These are phyloP conservation scores for Tamandua tetradactyla DNA, from an alignment of 2,797 vertebrate genomes.

Conservation along the genomic window DNA sequence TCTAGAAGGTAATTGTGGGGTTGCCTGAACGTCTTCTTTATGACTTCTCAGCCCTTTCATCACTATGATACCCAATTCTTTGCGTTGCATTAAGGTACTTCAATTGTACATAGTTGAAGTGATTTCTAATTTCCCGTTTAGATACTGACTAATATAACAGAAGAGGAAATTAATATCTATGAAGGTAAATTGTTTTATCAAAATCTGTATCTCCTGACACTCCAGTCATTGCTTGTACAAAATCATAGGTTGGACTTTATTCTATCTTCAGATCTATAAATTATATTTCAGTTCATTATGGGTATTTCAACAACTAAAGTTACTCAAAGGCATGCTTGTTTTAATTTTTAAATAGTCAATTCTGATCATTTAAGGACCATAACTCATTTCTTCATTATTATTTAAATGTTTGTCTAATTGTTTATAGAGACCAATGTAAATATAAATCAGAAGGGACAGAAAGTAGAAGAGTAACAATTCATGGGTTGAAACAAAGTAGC, in stretches of 20 bases:
- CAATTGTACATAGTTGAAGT: not conserved
- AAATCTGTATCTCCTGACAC: not conserved
- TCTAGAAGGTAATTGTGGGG: not conserved
- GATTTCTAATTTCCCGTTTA: not conserved
- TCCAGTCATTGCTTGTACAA: not conserved
- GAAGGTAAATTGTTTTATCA: too few species aligned
- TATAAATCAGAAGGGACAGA: not conserved
- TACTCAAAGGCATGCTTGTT: not conserved
- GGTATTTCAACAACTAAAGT: not conserved
- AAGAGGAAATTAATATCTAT: not conserved
- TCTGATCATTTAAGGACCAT: not conserved
- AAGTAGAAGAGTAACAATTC: not conserved
- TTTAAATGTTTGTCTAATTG: not conserved
- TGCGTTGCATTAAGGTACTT: not conserved
- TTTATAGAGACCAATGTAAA: not conserved
- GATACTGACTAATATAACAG: not conserved
- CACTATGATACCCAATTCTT: not conserved
- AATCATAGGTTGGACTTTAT: not conserved
- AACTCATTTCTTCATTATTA: not conserved
- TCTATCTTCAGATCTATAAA: not conserved
- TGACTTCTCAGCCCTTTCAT: not conserved
- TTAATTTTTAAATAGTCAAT: not conserved
- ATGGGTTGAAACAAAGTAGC: not conserved
- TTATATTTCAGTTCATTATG: not conserved
- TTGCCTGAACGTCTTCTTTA: not conserved